Percentiles rank a stretch among this genome's conserved stretches.
These are phyloP conservation scores for Microcebus lehilahytsara DNA, from an alignment of 2,113 vertebrate genomes.

Conservation along the genomic window DNA sequence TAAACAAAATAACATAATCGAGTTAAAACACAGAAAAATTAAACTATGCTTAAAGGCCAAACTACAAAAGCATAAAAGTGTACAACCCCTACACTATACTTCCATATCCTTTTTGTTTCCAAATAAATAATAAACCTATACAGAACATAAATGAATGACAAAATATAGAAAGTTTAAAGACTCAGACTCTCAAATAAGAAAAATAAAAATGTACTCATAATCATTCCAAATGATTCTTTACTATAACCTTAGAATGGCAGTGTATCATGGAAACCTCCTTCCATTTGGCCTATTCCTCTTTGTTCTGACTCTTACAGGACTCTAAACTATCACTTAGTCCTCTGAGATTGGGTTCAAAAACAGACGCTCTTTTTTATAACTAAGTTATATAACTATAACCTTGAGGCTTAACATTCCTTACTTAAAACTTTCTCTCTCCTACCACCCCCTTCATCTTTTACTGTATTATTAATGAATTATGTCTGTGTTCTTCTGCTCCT, in stretches of 20 bases:
- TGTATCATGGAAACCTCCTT: background rate
- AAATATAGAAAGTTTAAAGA: background rate
- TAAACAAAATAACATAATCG: constrained; percentile 49
- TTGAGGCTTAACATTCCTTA: background rate
- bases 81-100: background rate
- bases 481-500: background rate
- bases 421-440: background rate
- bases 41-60: constrained; percentile 19
- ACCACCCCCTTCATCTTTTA: background rate
- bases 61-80: background rate
- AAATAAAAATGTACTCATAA: background rate
- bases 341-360: background rate
- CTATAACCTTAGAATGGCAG: background rate
- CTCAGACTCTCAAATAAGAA: background rate
- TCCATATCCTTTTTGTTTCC: background rate
- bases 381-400: background rate
- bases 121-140: background rate
- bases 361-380: background rate
- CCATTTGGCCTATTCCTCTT: background rate
- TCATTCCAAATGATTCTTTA: background rate
- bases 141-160: background rate
- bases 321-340: background rate
- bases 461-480: background rate
- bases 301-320: background rate
- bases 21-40: constrained; percentile 41